Conservation (phyloP, 2,113 vertebrate species). For the Salvelinus fontinalis region DNA sequence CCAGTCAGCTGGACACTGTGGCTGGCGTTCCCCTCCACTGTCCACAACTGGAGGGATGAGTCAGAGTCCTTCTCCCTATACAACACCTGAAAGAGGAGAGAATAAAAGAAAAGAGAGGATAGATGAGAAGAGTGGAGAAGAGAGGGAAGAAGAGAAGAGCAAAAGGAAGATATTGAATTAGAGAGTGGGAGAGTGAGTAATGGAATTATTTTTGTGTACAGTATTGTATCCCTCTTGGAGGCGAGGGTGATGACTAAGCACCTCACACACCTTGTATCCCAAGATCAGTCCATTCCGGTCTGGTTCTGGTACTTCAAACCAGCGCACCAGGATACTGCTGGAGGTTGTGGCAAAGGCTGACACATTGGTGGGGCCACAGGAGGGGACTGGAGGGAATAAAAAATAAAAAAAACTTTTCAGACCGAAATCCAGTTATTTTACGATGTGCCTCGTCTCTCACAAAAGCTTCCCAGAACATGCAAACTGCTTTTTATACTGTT, state of each 20-base stretch:
- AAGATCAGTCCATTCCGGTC: slow-evolving; percentile 92
- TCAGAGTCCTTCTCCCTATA: slow-evolving; percentile 90
- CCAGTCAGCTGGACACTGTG: slow-evolving; percentile 82
- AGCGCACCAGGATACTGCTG: slow-evolving; percentile 90
- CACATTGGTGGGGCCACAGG: slow-evolving; percentile 89
- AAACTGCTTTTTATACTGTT: no score
- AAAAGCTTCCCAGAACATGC: no score
- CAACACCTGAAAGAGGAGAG: slow-evolving; percentile 75
- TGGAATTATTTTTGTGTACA: not conserved
- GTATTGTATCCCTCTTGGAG: not conserved
- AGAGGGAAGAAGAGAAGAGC: not conserved
- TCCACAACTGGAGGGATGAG: slow-evolving; percentile 75
- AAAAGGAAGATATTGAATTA: not conserved
- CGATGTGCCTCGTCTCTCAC: no score
- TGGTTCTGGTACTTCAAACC: slow-evolving; percentile 85
- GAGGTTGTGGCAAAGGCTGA: slow-evolving; percentile 89
- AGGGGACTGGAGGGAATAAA: slow-evolving; percentile 80
- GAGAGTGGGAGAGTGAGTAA: not conserved
- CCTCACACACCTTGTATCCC: slow-evolving; percentile 88
- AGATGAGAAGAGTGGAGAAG: not conserved
- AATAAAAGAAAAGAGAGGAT: not conserved
- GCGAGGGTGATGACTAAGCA: no score
- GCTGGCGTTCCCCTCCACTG: slow-evolving; percentile 86
- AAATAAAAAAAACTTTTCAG: not conserved
- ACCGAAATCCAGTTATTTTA: not conserved